Evolutionary conservation across 2,888 invertebrate species (phyloP).

Genomic region (Tryphoninae sp.): DNA sequence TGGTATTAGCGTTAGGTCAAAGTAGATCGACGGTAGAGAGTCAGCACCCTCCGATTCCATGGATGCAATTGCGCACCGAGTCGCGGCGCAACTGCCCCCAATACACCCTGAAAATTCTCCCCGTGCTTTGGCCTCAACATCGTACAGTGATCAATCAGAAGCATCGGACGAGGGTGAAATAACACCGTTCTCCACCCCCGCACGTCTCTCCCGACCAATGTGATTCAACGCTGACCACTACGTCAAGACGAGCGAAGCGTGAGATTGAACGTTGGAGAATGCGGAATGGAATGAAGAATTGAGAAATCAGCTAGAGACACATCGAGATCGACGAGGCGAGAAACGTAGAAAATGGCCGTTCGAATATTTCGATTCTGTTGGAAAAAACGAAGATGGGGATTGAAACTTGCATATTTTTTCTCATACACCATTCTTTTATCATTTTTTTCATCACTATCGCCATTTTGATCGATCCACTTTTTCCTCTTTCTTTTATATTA

Average conservation of each 20-base stretch:
- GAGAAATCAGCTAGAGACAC: no score
- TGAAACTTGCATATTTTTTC: no score
- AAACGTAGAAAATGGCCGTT: conserved; percentile 7
- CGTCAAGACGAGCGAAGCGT: conserved; percentile 63
- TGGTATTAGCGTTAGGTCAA: conserved; percentile 10
- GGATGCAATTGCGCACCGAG: conserved; percentile 65
- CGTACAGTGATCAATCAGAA: conserved; percentile 54
- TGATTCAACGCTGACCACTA: conserved; percentile 52
- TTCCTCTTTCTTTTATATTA: no score
- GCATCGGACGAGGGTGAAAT: conserved; percentile 54
- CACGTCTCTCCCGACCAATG: conserved; percentile 13
- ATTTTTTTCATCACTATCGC: no score
- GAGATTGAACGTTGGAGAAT: conserved; percentile 63
- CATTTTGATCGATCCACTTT: no score
- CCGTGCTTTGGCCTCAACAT: conserved; percentile 6
- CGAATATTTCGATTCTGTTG: neutral
- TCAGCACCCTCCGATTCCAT: conserved; percentile 1
- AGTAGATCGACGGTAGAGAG: conserved; percentile 30
- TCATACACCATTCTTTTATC: no score
- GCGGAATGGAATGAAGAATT: neutral
- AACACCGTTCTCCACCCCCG: conserved; percentile 1
- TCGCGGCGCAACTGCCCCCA: conserved; percentile 42
- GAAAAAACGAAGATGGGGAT: no score
- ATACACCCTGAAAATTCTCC: conserved; percentile 27
- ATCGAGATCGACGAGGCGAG: neutral